Evolutionary conservation across 64 coral and sea anemone species (phyloP).

Genomic region (Pocillopora verrucosa): DNA sequence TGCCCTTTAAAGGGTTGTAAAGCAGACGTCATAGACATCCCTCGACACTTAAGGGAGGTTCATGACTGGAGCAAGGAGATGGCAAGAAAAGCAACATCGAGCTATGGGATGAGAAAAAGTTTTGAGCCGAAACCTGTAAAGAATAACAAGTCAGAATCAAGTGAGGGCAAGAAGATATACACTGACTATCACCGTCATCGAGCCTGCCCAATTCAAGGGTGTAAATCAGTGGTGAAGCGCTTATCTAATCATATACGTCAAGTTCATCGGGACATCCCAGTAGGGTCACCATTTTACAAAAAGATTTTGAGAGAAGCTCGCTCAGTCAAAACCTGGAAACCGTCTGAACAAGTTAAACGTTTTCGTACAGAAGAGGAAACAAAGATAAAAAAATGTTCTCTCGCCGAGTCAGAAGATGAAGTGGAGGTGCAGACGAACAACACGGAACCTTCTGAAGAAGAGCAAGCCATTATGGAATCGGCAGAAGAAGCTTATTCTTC

Average conservation of each 20-base stretch:
- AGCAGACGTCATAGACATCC: slow-evolving; percentile 33
- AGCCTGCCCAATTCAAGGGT: slow-evolving; percentile 24
- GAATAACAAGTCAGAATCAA: background rate
- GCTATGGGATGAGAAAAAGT: slow-evolving; percentile 53
- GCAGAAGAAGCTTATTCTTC: background rate
- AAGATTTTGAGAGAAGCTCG: slow-evolving; percentile 31
- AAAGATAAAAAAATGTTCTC: background rate
- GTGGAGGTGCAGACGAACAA: background rate
- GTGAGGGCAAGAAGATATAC: slow-evolving; percentile 2
- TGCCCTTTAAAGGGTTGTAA: slow-evolving; percentile 19
- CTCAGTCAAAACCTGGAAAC: slow-evolving; percentile 37
- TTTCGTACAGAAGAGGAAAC: background rate
- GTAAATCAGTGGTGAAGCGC: slow-evolving; percentile 35
- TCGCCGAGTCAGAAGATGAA: background rate
- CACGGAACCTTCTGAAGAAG: slow-evolving; percentile 10
- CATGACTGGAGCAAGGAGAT: slow-evolving; percentile 26
- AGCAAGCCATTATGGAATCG: background rate
- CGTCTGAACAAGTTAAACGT: slow-evolving; percentile 1
- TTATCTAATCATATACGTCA: slow-evolving; percentile 31
- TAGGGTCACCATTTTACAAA: slow-evolving; percentile 35
- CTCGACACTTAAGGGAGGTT: slow-evolving; percentile 37
- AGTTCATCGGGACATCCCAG: slow-evolving; percentile 3
- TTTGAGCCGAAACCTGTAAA: background rate
- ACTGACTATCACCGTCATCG: slow-evolving; percentile 31
- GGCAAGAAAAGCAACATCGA: slow-evolving; percentile 28